These are phyloP conservation scores for Lithosia quadra DNA, from an alignment of 2,888 invertebrate genomes.

Conservation along the genomic window DNA sequence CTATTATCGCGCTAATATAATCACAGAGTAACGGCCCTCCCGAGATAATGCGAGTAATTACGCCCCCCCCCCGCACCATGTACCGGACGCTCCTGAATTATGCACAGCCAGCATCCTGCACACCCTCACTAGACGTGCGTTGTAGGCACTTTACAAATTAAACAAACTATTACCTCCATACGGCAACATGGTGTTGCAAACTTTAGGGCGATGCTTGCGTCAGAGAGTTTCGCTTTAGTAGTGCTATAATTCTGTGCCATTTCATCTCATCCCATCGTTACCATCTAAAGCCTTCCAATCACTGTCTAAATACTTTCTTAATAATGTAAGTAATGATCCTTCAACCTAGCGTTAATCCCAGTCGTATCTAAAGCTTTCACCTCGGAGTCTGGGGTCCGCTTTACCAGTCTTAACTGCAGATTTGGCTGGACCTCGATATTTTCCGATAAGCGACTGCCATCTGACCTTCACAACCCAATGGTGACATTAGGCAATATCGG, in stretches of 20 bases:
- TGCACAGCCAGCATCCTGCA: neutral
- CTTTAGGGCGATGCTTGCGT: neutral
- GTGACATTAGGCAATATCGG: too few species aligned
- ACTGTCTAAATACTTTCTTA: too few species aligned
- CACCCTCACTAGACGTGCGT: neutral
- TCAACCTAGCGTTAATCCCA: too few species aligned
- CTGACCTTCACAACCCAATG: too few species aligned
- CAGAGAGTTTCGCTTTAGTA: neutral
- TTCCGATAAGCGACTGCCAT: too few species aligned
- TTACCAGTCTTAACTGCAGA: too few species aligned
- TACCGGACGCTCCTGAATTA: neutral
- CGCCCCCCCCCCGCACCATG: neutral
- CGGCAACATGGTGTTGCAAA: neutral
- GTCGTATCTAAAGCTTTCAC: too few species aligned
- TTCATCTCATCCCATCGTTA: too few species aligned
- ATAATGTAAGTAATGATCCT: too few species aligned
- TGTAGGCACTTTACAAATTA: neutral
- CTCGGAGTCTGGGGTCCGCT: too few species aligned
- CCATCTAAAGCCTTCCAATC: neutral
- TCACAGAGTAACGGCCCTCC: constrained; percentile 13
- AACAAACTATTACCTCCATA: neutral
- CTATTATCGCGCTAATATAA: constrained; percentile 10
- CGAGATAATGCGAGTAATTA: constrained; percentile 4
- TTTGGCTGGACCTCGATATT: too few species aligned
- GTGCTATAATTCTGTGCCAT: neutral